Evolutionary conservation across 2,888 invertebrate species (phyloP).

Genomic region (Scaptomyza parva): DNA sequence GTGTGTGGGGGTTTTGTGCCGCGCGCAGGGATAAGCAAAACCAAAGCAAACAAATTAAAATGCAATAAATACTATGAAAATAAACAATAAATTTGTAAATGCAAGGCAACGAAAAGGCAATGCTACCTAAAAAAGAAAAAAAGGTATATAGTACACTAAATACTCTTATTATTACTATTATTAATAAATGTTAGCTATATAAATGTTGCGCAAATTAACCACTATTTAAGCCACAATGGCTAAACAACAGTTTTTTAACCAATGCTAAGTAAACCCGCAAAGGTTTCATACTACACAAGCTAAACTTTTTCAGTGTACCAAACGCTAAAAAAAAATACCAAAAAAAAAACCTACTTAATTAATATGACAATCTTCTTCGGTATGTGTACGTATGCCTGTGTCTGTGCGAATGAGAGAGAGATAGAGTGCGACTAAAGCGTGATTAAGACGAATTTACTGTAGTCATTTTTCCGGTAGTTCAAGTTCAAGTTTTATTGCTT

Average conservation of each 20-base stretch:
- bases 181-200: slow-evolving; percentile 41
- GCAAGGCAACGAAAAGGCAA: slow-evolving; percentile 58
- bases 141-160: slow-evolving; percentile 11
- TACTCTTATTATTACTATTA: slow-evolving; percentile 10
- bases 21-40: slow-evolving; percentile 18
- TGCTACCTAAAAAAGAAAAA: neutral
- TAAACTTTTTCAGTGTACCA: slow-evolving; percentile 50
- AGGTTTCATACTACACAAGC: slow-evolving; percentile 56
- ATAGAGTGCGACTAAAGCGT: slow-evolving; percentile 62
- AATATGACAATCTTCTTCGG: slow-evolving; percentile 67
- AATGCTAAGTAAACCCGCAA: slow-evolving; percentile 43
- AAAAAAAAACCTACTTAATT: slow-evolving; percentile 35
- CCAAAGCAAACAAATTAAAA: neutral
- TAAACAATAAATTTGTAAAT: slow-evolving; percentile 59
- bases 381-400: slow-evolving; percentile 26
- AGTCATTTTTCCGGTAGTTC: slow-evolving; percentile 59
- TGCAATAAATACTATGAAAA: slow-evolving; percentile 36
- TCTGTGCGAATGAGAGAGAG: slow-evolving; percentile 24
- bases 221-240: slow-evolving; percentile 26
- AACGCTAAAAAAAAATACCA: slow-evolving; percentile 8
- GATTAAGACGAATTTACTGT: slow-evolving; percentile 78
- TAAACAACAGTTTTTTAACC: slow-evolving; percentile 32
- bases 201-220: slow-evolving; percentile 45
- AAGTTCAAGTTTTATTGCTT: slow-evolving; percentile 25
- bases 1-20: slow-evolving; percentile 27